Conservation (phyloP, 2,113 vertebrate genomes). For the Taurulus bubalis region DNA sequence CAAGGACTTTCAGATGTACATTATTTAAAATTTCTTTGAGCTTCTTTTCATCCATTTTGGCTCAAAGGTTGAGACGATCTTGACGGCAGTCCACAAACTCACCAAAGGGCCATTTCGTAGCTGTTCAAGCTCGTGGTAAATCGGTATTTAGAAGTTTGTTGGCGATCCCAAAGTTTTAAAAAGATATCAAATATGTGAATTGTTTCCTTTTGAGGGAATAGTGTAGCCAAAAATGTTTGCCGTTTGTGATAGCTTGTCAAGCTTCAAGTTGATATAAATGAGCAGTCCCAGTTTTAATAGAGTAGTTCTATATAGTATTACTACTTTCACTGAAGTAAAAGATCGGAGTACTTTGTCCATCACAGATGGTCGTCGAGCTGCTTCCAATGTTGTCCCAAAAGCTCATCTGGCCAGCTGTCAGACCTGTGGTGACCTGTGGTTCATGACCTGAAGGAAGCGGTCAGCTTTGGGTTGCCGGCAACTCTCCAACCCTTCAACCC, state of each 20-base stretch:
- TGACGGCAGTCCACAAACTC: neutral
- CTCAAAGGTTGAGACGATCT: neutral
- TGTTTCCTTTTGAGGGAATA: too few species aligned
- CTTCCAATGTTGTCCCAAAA: neutral
- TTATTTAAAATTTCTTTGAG: neutral
- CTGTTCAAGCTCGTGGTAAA: neutral
- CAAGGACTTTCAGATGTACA: neutral
- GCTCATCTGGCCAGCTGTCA: neutral
- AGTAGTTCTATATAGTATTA: neutral
- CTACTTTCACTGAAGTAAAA: too few species aligned
- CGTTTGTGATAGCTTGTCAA: too few species aligned
- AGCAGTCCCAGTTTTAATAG: too few species aligned
- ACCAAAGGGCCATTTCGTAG: neutral
- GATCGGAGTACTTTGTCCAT: too few species aligned
- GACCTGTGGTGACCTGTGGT: too few species aligned
- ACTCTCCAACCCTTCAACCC: neutral
- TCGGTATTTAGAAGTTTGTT: neutral
- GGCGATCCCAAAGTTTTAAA: neutral
- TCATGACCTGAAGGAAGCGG: neutral
- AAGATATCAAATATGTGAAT: neutral
- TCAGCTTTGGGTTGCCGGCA: neutral
- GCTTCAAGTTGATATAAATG: too few species aligned
- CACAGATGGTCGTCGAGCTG: too few species aligned
- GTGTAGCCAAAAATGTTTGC: too few species aligned
- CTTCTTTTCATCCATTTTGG: neutral